Percentiles rank a stretch among this genome's conserved stretches.
Evolutionary conservation across 2,113 vertebrate genomes (phyloP).

Genomic region (Sprattus sprattus): DNA sequence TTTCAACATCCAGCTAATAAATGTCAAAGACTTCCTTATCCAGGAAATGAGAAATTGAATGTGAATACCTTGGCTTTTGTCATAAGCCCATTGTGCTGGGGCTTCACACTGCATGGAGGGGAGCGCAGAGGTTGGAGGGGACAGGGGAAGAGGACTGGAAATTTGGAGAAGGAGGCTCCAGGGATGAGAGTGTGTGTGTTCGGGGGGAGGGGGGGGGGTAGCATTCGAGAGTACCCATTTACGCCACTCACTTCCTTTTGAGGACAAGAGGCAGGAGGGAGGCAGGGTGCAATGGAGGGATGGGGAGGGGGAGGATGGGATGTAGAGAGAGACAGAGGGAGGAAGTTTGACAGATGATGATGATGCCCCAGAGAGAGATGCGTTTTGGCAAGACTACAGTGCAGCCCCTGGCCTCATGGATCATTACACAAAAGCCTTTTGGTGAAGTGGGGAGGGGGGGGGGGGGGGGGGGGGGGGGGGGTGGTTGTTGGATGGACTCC

Average conservation of each 20-base stretch:
- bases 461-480: neutral
- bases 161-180: too few relatives aligned
- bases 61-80: neutral
- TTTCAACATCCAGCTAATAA: constrained; percentile 7
- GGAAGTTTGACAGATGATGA: constrained; percentile 7
- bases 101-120: too few relatives aligned
- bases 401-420: neutral
- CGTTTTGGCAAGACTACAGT: neutral
- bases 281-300: neutral
- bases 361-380: neutral
- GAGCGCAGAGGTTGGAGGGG: too few relatives aligned
- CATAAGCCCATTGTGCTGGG: neutral
- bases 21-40: constrained; percentile 1
- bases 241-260: neutral
- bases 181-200: constrained; percentile 5
- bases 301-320: neutral
- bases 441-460: neutral
- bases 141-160: too few relatives aligned
- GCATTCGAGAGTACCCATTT: neutral
- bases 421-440: constrained; percentile 6
- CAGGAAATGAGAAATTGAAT: constrained; percentile 10
- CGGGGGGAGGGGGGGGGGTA: neutral
- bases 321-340: neutral
- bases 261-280: neutral
- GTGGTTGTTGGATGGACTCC: neutral